These are phyloP conservation scores for Hycleus cichorii DNA, from an alignment of 1,140 invertebrate genomes.

Conservation along the genomic window DNA sequence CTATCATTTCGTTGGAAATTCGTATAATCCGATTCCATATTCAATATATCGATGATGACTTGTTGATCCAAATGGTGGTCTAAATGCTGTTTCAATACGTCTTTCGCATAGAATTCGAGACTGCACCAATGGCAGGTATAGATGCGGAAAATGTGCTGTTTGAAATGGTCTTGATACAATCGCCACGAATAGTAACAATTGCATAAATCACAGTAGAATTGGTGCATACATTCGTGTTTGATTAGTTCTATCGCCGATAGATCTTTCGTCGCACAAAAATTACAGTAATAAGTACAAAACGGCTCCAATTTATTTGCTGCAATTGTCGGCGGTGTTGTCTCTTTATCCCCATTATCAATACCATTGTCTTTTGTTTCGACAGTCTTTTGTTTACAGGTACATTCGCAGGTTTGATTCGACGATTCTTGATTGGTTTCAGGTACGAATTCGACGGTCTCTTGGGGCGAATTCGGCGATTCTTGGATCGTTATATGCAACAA, in stretches of 20 bases:
- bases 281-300: not conserved
- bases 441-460: too few relatives aligned
- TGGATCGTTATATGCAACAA: not conserved
- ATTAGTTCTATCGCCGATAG: not conserved
- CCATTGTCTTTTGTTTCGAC: too few relatives aligned
- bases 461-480: not conserved
- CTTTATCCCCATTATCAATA: too few relatives aligned
- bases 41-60: not conserved
- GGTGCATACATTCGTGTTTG: not conserved
- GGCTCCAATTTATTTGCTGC: too few relatives aligned
- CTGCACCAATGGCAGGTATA: constrained; percentile 4
- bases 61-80: constrained; percentile 6
- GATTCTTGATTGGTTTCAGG: too few relatives aligned
- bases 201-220: constrained; percentile 4
- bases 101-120: not conserved
- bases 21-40: constrained; percentile 7
- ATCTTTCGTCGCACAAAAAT: not conserved
- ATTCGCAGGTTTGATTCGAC: too few relatives aligned
- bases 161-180: not conserved
- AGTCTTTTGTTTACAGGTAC: too few relatives aligned
- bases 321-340: too few relatives aligned
- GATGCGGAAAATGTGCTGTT: not conserved
- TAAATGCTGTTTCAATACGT: not conserved
- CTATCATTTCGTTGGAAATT: not conserved
- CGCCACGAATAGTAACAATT: not conserved